A percentile compares a stretch with the other conserved stretches of the same genome.
Evolutionary conservation across 2,113 vertebrate species (phyloP).

Genomic region (Pluvianellus socialis): DNA sequence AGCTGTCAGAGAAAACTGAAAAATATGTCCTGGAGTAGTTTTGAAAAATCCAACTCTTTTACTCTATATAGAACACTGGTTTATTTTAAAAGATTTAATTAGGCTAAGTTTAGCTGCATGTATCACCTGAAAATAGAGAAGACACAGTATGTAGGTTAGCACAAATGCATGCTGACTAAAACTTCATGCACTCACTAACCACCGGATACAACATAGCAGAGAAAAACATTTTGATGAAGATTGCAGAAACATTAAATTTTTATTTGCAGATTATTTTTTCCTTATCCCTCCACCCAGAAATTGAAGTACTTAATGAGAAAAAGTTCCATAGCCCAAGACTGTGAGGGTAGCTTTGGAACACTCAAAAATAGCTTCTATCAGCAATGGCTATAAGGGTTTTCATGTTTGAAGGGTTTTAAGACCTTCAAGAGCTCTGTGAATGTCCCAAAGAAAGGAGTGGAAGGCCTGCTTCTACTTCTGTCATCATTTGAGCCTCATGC

Average conservation of each 20-base stretch:
- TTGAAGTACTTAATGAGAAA: not conserved
- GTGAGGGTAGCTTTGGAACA: not conserved
- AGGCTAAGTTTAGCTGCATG: not conserved
- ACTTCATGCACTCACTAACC: not conserved
- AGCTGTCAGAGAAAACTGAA: conserved; percentile 36
- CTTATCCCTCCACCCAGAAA: not conserved
- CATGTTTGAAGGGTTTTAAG: not conserved
- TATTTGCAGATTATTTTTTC: not conserved
- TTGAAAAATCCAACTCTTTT: not conserved
- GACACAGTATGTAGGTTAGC: not conserved
- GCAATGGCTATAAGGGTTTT: not conserved
- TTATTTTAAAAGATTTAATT: conserved; percentile 6
- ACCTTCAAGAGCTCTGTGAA: not conserved
- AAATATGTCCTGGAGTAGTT: conserved; percentile 29
- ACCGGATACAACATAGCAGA: not conserved
- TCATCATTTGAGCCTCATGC: not conserved
- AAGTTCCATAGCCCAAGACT: not conserved
- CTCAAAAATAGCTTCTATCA: not conserved
- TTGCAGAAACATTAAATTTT: not conserved
- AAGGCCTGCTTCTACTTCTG: not conserved
- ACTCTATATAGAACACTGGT: not conserved
- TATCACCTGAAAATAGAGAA: conserved; percentile 17
- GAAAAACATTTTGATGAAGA: not conserved
- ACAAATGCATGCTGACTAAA: not conserved
- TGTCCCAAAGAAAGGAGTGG: not conserved